These are phyloP conservation scores for Pelobates fuscus DNA, from an alignment of 2,113 vertebrate genomes.

Conservation along the genomic window DNA sequence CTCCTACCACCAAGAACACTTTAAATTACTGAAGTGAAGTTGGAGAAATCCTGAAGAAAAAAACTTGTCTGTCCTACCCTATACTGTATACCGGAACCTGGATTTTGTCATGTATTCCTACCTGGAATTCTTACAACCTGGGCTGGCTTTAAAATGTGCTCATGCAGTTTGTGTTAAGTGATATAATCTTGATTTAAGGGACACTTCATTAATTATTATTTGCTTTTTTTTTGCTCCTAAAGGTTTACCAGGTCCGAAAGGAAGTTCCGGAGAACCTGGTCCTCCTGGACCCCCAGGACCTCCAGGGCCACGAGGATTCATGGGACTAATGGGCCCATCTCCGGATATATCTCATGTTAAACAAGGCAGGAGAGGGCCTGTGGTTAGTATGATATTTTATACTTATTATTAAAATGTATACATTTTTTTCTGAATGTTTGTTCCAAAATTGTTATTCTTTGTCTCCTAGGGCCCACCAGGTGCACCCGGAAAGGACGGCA, in stretches of 20 bases:
- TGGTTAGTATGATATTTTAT: constrained; percentile 77
- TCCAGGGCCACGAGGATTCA: constrained; percentile 87
- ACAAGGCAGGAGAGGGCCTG: constrained; percentile 87
- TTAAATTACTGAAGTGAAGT: no score
- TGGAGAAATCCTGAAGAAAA: no score
- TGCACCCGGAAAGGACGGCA: constrained; percentile 85
- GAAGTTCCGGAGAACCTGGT: constrained; percentile 80
- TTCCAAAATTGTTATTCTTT: constrained; percentile 39
- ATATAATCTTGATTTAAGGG: no score
- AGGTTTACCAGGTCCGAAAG: constrained; percentile 86
- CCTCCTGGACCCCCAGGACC: constrained; percentile 77
- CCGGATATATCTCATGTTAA: constrained; percentile 91
- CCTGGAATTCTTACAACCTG: no score
- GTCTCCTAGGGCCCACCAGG: constrained; percentile 82
- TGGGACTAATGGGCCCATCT: constrained; percentile 93
- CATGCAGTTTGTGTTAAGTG: no score
- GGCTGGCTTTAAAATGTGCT: no score
- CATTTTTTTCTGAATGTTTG: background rate
- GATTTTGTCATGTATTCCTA: no score
- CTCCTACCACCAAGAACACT: no score
- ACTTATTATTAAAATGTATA: background rate
- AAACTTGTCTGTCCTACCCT: no score
- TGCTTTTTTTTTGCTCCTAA: constrained; percentile 52
- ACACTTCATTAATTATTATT: no score
- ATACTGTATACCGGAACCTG: no score